Conservation (phyloP, 2,888 invertebrate genomes). For the Synanthedon andrenaeformis region DNA sequence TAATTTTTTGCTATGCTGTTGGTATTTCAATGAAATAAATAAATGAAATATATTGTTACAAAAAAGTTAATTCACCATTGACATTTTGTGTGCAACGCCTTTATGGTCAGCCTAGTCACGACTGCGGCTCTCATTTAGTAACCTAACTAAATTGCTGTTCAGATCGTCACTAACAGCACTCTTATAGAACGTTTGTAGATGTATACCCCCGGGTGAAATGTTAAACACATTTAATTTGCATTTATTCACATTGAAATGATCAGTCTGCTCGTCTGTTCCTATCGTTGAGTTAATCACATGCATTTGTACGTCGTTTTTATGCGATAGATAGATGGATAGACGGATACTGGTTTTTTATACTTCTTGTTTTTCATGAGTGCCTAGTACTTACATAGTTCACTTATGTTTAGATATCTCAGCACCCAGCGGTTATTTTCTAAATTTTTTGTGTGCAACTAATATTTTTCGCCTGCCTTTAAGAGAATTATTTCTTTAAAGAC, state of each 20-base stretch:
- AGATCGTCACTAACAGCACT: not conserved
- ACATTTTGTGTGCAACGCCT: not conserved
- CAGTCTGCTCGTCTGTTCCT: not conserved
- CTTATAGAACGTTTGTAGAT: too few species aligned
- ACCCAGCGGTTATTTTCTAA: too few species aligned
- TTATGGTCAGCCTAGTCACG: not conserved
- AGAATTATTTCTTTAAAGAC: too few species aligned
- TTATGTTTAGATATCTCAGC: too few species aligned
- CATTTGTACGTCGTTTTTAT: not conserved
- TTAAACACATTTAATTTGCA: not conserved
- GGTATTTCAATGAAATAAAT: too few species aligned
- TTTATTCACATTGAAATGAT: not conserved
- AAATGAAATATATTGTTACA: not conserved
- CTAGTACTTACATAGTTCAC: too few species aligned
- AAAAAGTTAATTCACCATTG: not conserved
- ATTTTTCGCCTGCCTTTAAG: too few species aligned
- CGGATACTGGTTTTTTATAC: too few species aligned
- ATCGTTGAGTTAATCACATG: not conserved
- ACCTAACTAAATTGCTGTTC: not conserved
- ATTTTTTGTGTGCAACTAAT: too few species aligned
- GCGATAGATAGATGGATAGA: too few species aligned
- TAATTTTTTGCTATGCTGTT: too few species aligned
- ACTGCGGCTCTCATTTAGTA: not conserved
- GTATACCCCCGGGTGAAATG: not conserved
- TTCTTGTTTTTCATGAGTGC: too few species aligned